phyloP scores from a whole-genome alignment of 2,113 vertebrate species.

The Noctilio leporinus region DNA sequence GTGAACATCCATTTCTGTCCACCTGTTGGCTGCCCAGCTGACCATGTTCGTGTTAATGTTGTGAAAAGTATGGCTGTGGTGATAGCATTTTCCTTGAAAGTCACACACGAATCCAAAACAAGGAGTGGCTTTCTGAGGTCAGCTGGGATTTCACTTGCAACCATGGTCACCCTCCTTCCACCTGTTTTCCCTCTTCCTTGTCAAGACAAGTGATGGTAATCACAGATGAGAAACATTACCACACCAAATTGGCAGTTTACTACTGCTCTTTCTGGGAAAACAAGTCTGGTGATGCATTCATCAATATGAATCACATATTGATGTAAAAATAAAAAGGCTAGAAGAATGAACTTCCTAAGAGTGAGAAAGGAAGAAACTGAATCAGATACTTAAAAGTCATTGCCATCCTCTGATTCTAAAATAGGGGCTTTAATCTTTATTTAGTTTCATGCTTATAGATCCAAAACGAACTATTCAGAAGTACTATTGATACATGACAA shows the following conservation, averaged over 20 bases:
- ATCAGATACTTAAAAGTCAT: not conserved
- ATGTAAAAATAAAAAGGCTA: not conserved
- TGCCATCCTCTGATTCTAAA: not conserved
- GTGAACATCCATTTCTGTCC: not conserved
- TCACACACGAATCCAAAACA: not conserved
- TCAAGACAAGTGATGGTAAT: not conserved
- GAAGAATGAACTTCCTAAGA: not conserved
- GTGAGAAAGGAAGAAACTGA: not conserved
- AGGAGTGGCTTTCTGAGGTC: not conserved
- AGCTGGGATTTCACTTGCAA: not conserved
- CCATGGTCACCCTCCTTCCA: not conserved
- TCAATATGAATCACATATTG: not conserved
- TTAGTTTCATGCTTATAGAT: not conserved
- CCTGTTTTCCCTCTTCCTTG: not conserved
- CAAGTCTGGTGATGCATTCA: not conserved
- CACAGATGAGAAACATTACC: not conserved
- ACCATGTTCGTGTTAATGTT: slow-evolving; percentile 47
- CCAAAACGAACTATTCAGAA: not conserved
- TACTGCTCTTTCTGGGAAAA: not conserved
- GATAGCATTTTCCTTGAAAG: slow-evolving; percentile 66
- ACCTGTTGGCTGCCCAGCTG: not conserved
- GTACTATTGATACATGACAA: not conserved
- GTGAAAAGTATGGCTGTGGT: slow-evolving; percentile 51
- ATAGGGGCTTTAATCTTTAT: not conserved
- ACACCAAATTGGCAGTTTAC: not conserved